Evolutionary conservation across 2,797 vertebrate species (phyloP).

Genomic region (Enteromius fasciolatus): DNA sequence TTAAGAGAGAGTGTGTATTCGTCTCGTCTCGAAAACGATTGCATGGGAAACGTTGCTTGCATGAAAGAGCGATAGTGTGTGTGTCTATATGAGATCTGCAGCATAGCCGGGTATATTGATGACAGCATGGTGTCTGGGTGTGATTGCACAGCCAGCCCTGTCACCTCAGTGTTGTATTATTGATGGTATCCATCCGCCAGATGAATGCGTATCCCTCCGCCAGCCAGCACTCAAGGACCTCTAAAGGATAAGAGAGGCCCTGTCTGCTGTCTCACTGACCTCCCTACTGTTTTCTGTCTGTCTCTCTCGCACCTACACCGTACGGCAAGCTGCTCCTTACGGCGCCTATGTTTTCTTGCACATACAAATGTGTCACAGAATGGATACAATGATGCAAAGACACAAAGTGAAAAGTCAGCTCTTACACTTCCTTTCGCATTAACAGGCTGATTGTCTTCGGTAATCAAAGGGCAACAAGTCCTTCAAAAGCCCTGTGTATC

Average conservation of each 20-base stretch:
- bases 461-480: slow-evolving; percentile 70
- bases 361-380: slow-evolving; percentile 62
- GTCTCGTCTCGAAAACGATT: slow-evolving; percentile 56
- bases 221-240: slow-evolving; percentile 78
- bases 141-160: slow-evolving; percentile 79
- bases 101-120: slow-evolving; percentile 75
- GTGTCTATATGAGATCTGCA: slow-evolving; percentile 50
- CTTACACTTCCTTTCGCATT: slow-evolving; percentile 64
- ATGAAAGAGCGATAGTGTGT: slow-evolving; percentile 58
- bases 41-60: slow-evolving; percentile 42
- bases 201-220: slow-evolving; percentile 84
- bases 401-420: slow-evolving; percentile 44
- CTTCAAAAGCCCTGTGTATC: slow-evolving; percentile 66
- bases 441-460: slow-evolving; percentile 54
- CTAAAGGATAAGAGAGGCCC: slow-evolving; percentile 81
- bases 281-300: slow-evolving; percentile 64
- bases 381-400: slow-evolving; percentile 37
- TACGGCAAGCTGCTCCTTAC: not conserved
- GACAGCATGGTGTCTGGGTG: slow-evolving; percentile 77
- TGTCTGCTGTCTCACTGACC: slow-evolving; percentile 70
- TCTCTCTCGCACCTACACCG: slow-evolving; percentile 37
- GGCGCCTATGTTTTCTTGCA: slow-evolving; percentile 56
- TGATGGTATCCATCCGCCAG: slow-evolving; percentile 84
- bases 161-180: slow-evolving; percentile 79
- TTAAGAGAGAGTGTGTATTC: slow-evolving; percentile 60